These are phyloP conservation scores for Telenomus remus DNA, from an alignment of 1,140 invertebrate species.

Conservation along the genomic window DNA sequence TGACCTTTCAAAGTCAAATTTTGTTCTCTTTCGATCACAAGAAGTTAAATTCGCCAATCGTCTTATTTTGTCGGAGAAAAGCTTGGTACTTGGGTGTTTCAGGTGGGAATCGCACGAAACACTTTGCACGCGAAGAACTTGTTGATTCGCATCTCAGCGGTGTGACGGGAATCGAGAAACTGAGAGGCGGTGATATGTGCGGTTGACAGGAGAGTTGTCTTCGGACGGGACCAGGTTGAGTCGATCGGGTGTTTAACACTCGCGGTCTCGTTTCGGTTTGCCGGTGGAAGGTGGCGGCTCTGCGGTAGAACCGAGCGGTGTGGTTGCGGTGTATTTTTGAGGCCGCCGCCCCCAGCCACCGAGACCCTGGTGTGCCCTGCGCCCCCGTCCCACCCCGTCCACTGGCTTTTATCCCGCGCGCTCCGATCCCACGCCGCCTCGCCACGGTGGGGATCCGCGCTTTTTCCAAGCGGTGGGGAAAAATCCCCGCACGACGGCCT, in stretches of 20 bases:
- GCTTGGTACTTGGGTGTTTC: background rate
- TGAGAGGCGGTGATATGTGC: too few species aligned
- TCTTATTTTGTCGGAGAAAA: too few species aligned
- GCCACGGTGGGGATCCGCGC: conserved; percentile 55
- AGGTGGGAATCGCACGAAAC: background rate
- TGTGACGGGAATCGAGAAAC: background rate
- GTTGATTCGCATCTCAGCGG: background rate
- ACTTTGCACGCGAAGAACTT: background rate
- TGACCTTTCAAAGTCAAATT: conserved; percentile 5
- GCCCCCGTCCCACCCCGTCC: conserved; percentile 44
- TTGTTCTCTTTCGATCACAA: too few species aligned
- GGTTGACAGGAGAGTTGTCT: too few species aligned
- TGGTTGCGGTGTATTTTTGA: conserved; percentile 77
- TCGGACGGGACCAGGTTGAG: conserved; percentile 30
- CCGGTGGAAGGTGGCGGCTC: conserved; percentile 75
- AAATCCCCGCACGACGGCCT: conserved; percentile 59
- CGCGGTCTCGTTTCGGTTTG: conserved; percentile 74
- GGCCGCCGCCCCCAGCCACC: conserved; percentile 72
- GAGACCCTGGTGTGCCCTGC: conserved; percentile 43
- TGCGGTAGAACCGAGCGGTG: conserved; percentile 76
- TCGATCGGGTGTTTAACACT: conserved; percentile 71
- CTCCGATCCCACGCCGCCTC: conserved; percentile 62
- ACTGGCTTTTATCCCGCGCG: conserved; percentile 56
- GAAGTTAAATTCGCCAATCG: too few species aligned
- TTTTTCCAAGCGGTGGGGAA: conserved; percentile 61